These are phyloP conservation scores for Pyralis farinalis DNA, from an alignment of 2,888 invertebrate genomes.

Conservation along the genomic window DNA sequence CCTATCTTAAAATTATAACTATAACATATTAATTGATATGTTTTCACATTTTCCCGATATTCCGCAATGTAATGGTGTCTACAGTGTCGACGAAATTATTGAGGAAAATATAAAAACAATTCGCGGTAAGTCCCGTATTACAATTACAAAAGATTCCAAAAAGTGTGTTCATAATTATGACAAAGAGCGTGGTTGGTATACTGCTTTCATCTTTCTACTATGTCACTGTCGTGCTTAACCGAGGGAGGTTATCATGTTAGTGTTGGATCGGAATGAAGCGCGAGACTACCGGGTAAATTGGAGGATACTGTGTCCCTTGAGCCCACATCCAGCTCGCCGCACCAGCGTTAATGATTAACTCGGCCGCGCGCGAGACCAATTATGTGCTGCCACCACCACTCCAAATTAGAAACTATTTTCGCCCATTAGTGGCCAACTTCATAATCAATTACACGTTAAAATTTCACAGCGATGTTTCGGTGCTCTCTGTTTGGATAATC, in stretches of 20 bases:
- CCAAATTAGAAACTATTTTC: conserved; percentile 80
- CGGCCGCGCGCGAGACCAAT: conserved; percentile 69
- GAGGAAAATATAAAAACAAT: no score
- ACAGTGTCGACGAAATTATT: no score
- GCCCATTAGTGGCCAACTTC: conserved; percentile 77
- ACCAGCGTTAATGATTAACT: conserved; percentile 68
- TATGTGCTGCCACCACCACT: conserved; percentile 60
- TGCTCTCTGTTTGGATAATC: conserved; percentile 73
- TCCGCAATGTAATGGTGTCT: no score
- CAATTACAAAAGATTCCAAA: no score
- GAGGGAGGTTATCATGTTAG: conserved; percentile 11
- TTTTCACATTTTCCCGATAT: no score
- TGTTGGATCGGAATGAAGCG: conserved; percentile 15
- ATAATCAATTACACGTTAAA: conserved; percentile 79
- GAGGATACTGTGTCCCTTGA: conserved; percentile 45
- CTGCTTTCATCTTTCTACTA: no score
- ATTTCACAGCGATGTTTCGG: conserved; percentile 73
- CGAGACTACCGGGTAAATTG: conserved; percentile 36
- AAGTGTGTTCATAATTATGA: no score
- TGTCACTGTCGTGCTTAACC: no score
- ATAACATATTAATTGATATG: no score
- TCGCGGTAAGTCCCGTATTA: no score
- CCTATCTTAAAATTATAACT: no score
- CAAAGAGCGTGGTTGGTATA: no score
- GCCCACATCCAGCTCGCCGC: conserved; percentile 35